Base-by-base conservation (phyloP, 2,797 vertebrate species). In the Denticeps clupeoides region DNA sequence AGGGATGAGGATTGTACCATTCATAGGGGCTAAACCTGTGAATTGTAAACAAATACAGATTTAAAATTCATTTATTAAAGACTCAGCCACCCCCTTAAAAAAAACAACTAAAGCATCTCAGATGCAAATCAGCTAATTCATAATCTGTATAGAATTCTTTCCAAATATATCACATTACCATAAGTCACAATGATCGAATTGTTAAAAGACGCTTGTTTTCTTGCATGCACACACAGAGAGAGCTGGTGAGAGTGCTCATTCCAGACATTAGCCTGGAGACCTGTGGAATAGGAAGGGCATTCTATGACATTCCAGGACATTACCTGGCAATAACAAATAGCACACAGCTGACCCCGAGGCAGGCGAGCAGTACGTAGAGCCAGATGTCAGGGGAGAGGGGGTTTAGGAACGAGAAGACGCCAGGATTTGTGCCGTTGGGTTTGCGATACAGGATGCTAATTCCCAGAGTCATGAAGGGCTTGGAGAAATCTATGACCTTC, bases 291-390 rank as follows among this genome's bases (percentile, higher is more conserved):
- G 25, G 26, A 26, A 26, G 25, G 26, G 25, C 25, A 26, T 18
- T 18, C 1, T 25, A 27, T 9, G 27, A 26, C 27, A 8, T 7
- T 3, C 2, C 8, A 8, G 28, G 12, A 87, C 91, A 89, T 97
- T 94, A 97, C 93, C 93, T 96, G 92, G 82, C 82, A 72, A 84
- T 84, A 81, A 84, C 82, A 80, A 84, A 84, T 65, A 84, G 82
- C 79, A 84, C 93, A 91, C 93, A 97, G 91, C 93, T 97, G 92
- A 97, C 93, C 92, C 92, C 93, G 89, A 97, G 91, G 91, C 85
- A 97, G 87, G 93, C 93, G 89, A 97, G 91, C 87, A 97, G 91
- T 92, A 97, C 96, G 92, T 97, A 97, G 91, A 97, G 97, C 93
- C 93, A 97, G 89, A 97, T 97, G 88, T 97, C 93, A 66, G 93